Percentiles rank a stretch among this genome's conserved stretches.
Conservation (phyloP, 2,113 vertebrate species). For the Callithrix jacchus region DNA sequence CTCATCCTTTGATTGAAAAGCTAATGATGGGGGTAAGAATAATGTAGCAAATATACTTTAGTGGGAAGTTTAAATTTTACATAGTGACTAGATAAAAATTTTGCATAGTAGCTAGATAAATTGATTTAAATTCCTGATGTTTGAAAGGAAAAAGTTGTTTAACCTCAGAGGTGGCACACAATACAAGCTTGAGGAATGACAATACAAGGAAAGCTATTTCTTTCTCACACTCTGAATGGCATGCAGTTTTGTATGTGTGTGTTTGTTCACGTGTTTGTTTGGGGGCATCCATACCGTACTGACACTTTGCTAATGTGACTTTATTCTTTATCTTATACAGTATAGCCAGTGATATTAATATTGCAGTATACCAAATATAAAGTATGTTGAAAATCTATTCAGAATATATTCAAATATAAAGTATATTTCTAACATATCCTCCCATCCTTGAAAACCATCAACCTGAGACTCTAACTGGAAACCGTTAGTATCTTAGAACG, state of each 20-base stretch:
- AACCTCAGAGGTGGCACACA: neutral
- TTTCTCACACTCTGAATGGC: neutral
- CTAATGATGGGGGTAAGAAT: neutral
- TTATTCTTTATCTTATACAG: neutral
- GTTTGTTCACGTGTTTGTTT: too few species aligned
- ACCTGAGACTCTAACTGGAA: slow-evolving; percentile 10
- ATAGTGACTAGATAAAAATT: neutral
- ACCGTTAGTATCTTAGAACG: neutral
- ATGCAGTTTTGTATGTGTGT: neutral
- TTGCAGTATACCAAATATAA: slow-evolving; percentile 9
- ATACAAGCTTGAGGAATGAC: neutral
- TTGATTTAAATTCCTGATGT: neutral
- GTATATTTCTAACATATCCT: neutral
- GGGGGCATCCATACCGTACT: neutral
- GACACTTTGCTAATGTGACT: neutral
- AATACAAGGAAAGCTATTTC: neutral
- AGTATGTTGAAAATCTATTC: neutral
- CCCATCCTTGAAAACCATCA: slow-evolving; percentile 5
- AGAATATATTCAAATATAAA: slow-evolving; percentile 18
- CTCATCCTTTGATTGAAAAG: slow-evolving; percentile 22
- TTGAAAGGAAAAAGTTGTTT: slow-evolving; percentile 3
- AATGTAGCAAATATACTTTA: neutral
- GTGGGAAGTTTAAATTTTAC: neutral
- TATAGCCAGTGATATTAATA: neutral
- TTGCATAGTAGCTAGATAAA: neutral